Conservation (phyloP, 2,888 invertebrate genomes). For the Cephus runcator region DNA sequence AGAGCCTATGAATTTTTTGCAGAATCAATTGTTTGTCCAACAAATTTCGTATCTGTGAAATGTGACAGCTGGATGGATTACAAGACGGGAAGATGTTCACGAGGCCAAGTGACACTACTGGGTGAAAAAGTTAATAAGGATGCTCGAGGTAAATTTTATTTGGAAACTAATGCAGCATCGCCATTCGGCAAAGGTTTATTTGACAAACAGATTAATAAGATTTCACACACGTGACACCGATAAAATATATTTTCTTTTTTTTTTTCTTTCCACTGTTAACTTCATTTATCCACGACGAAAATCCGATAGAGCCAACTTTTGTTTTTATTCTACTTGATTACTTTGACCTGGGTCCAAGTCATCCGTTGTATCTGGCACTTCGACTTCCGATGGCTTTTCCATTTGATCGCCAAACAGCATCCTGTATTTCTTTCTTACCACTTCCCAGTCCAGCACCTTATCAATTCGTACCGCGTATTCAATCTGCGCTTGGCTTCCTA, state of each 20-base stretch:
- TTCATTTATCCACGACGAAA: neutral
- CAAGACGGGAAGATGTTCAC: conserved; percentile 41
- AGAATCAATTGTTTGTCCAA: conserved; percentile 47
- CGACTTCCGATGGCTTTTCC: conserved; percentile 43
- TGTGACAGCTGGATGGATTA: conserved; percentile 50
- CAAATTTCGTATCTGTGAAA: conserved; percentile 44
- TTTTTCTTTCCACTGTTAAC: neutral
- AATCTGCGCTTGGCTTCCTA: conserved; percentile 59
- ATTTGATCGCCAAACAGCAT: conserved; percentile 59
- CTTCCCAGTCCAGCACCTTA: conserved; percentile 67
- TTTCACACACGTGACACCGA: neutral
- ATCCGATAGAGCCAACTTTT: neutral
- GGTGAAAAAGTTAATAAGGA: conserved; percentile 48
- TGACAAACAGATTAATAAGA: neutral
- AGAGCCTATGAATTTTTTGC: conserved; percentile 51
- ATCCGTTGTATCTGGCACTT: neutral
- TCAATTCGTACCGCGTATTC: conserved; percentile 59
- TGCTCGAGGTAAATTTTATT: conserved; percentile 71
- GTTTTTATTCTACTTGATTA: neutral
- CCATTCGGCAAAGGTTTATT: conserved; percentile 68
- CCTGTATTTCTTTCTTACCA: conserved; percentile 65
- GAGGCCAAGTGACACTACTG: conserved; percentile 59
- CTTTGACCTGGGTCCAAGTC: neutral
- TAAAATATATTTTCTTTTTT: neutral
- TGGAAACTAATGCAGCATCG: conserved; percentile 70